These are phyloP conservation scores for Hyperopisus bebe DNA, from an alignment of 2,113 vertebrate genomes.

Conservation along the genomic window DNA sequence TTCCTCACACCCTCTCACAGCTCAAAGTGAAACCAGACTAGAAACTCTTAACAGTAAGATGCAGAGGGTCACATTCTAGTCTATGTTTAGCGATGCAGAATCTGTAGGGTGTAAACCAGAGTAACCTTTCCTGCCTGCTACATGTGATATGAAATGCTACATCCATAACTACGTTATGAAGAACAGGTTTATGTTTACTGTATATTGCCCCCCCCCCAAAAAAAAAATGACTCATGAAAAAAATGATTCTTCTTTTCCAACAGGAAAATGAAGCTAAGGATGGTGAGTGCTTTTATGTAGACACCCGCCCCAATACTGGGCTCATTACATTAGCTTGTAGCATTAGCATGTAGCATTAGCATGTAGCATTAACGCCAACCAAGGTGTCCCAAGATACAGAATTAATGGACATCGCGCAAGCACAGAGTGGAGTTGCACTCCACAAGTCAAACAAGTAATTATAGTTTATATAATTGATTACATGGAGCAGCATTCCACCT, in stretches of 20 bases:
- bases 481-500: not conserved
- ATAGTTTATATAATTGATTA: not conserved
- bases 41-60: not conserved
- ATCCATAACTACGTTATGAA: not conserved
- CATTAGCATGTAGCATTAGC: not conserved
- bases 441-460: not conserved
- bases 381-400: too few relatives aligned
- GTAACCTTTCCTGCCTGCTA: not conserved
- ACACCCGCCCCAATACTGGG: not conserved
- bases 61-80: not conserved
- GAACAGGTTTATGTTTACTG: not conserved
- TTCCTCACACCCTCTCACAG: not conserved
- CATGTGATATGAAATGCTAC: not conserved
- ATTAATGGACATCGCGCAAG: too few relatives aligned
- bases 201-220: not conserved
- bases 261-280: slow-evolving; percentile 16
- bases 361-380: not conserved
- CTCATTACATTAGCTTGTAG: not conserved
- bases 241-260: not conserved
- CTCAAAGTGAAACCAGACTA: not conserved
- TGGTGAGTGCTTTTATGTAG: not conserved
- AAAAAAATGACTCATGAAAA: not conserved
- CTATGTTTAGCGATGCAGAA: not conserved
- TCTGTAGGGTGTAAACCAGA: not conserved
- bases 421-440: too few relatives aligned